Evolutionary conservation across 2,797 vertebrate genomes (phyloP), one percentile per base, ranked within the genome.

Genomic region (Helicolenus hilgendorfi): DNA sequence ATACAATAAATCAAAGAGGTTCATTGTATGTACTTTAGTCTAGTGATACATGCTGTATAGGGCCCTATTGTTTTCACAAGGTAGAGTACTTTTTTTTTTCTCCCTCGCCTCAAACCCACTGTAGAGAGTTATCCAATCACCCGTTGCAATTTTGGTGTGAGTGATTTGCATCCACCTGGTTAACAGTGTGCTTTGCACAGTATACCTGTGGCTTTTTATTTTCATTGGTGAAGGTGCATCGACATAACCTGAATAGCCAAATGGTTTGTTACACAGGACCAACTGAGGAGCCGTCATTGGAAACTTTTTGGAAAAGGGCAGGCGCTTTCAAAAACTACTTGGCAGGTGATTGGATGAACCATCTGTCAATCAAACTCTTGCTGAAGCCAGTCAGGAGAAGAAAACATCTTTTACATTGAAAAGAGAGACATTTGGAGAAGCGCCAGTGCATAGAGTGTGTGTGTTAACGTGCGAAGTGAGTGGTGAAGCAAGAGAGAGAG

Each of bases 1-100:
- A 86, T 78, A 86, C 79, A 85, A 92, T 93, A 87, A 95, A 94
- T 94, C 90, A 94, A 94, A 94, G 86, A 76, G 85, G 35, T 65
- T 78, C 20, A 77, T 75, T 89, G 70, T 81, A 11, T 79, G 69
- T 26, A 3, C 36, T 73, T 22, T 68, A 75, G 77, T 67, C 77
- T 38, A 69, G 29, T 53, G 56, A 85, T 36, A 67, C 72, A 77
- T 64, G 71, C 14, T 63, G 65, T 20, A 15, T 41, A 7, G 4
- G 56, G 62, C 24, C 15, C 29, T 35, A 29, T 15, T 84, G 64
- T 83, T 77, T 81, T 79, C 18, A 69, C 64, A 29, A 36, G 29
- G 59, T 64, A 35, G 27, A 60, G n/a, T n/a, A 20, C 60, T 67
- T 49, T 31, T 38, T 31, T 45, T 59, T 41, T 0, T 8, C 2